These are phyloP conservation scores for Magallana gigas DNA, from an alignment of 1,140 invertebrate species.

Conservation along the genomic window DNA sequence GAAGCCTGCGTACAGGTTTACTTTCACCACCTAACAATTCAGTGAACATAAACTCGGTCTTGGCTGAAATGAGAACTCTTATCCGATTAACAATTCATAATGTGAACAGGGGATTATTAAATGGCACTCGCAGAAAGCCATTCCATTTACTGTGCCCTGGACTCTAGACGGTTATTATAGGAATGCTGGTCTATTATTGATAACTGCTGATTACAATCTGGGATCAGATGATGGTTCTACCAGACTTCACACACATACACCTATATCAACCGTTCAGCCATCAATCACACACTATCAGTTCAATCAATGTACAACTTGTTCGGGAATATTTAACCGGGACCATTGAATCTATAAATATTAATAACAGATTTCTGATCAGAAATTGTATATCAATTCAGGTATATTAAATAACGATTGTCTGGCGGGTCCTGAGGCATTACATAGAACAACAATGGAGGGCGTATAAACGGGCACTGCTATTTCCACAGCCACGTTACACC, in stretches of 20 bases:
- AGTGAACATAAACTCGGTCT: background rate
- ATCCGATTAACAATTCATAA: conserved; percentile 31
- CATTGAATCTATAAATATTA: too few relatives aligned
- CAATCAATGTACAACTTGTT: background rate
- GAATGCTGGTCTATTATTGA: conserved; percentile 3
- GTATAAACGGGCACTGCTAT: too few relatives aligned
- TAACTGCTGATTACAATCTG: background rate
- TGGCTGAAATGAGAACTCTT: background rate
- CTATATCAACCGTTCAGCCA: background rate
- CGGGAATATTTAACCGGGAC: too few relatives aligned
- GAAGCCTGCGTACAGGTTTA: background rate
- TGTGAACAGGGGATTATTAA: conserved; percentile 1
- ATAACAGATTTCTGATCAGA: too few relatives aligned
- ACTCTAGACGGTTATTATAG: background rate
- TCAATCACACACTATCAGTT: background rate
- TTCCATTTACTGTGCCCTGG: background rate
- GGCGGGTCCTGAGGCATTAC: too few relatives aligned
- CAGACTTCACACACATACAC: background rate
- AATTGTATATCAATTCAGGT: too few relatives aligned
- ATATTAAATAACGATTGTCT: too few relatives aligned
- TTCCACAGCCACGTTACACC: too few relatives aligned
- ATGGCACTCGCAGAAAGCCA: background rate
- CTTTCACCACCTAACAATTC: background rate
- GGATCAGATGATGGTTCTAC: conserved; percentile 1
- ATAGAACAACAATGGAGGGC: too few relatives aligned